These are phyloP conservation scores for Gadopsis marmoratus DNA, from an alignment of 2,797 vertebrate species.

Conservation along the genomic window DNA sequence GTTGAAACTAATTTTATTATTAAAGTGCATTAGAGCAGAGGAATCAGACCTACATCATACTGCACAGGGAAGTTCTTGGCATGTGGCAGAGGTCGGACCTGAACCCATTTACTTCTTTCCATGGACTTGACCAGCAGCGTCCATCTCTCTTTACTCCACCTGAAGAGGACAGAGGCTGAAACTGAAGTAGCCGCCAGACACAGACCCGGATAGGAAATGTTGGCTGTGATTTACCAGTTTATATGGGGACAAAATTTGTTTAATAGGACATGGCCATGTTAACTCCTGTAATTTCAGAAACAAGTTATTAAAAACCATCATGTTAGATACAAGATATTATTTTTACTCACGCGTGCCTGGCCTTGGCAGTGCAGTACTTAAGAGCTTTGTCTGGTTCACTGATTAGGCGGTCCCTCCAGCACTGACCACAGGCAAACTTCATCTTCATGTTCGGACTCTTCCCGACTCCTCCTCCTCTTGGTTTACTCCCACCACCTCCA, in stretches of 20 bases:
- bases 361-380: conserved; percentile 94
- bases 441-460: conserved; percentile 88
- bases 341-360: conserved; percentile 89
- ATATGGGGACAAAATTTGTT: background rate
- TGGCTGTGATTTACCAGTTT: background rate
- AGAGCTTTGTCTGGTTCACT: conserved; percentile 92
- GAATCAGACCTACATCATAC: conserved; percentile 89
- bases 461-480: conserved; percentile 27
- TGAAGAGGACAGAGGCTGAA: conserved; percentile 59
- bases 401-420: conserved; percentile 89
- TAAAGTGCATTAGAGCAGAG: background rate
- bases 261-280: background rate
- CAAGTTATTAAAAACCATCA: background rate
- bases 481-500: conserved; percentile 47
- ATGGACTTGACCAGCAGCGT: conserved; percentile 92
- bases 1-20: background rate
- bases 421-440: conserved; percentile 94
- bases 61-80: conserved; percentile 90
- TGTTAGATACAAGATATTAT: background rate
- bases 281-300: background rate
- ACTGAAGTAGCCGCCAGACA: background rate
- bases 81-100: conserved; percentile 91
- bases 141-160: conserved; percentile 93
- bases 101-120: conserved; percentile 93
- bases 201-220: background rate